Base-by-base conservation (phyloP, 2,888 invertebrate species). In the Dendrolimus pini region DNA sequence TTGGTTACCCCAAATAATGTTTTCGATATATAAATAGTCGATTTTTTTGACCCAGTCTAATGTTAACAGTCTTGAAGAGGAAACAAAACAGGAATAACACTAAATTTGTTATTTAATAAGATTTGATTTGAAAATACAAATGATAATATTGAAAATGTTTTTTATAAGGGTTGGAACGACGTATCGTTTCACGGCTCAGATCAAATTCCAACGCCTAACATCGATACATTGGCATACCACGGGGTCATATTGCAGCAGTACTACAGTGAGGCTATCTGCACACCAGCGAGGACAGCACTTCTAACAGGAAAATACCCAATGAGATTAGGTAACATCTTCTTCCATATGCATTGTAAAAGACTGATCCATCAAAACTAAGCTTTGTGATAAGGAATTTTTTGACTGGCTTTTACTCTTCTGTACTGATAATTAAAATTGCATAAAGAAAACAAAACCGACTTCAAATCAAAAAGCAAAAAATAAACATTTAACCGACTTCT, bases 291-390 rank as follows among this genome's bases (percentile, higher is more conserved):
- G 59, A 92, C 95, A 0, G 95, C 97, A 0, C 91, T 97, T 8
- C 92, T 96, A 54, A 96, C 97, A 0, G 98, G 98, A 53, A 94
- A 94, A 85, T 96, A 97, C 89, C 97, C 98, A 0, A 95, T 97
- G 82, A 94, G 95, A 80, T 92, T 94, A 67, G 96, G 96, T 94
- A 85, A 82, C 56, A 42, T 54, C 9, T 52, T 18, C 18, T 14
- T 30, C 55, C 18, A 41, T 56, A 30, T 52, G 10, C 13, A 53
- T 14, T n/a, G 41, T 42, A 14, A 54, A 47, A 8, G 10, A 13
- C 41, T 52, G 3, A 30, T 30, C 6, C 30, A 30, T 30, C 6
- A 30, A 30, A 30, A 30, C 30, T 30, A 30, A 30, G 30, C 30
- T 30, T 3, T 30, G 30, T 30, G 3, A 30, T 6, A 30, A 3